phyloP scores from a whole-genome alignment of 2,888 invertebrate genomes.

The Nineta flava region DNA sequence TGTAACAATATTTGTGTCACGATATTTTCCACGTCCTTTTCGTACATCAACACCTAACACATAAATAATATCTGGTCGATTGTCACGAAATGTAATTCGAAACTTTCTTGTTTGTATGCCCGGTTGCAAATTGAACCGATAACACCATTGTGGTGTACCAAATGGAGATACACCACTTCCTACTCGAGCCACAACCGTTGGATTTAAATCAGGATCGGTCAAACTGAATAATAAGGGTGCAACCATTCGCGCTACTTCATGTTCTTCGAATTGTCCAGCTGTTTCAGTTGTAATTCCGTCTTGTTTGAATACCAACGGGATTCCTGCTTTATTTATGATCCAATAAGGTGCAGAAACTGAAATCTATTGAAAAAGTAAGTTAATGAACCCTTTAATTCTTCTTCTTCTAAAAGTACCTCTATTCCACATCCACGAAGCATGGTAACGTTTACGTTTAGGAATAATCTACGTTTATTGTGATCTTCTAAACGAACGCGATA shows the following conservation, averaged over 20 bases:
- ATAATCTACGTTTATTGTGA: constrained; percentile 49
- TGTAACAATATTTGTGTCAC: constrained; percentile 81
- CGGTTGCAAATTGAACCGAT: constrained; percentile 69
- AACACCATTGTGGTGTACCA: constrained; percentile 58
- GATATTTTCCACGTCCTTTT: constrained; percentile 75
- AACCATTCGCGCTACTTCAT: constrained; percentile 85
- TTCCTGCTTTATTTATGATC: constrained; percentile 90
- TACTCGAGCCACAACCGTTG: constrained; percentile 59
- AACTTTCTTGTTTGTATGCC: constrained; percentile 55
- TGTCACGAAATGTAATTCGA: constrained; percentile 39
- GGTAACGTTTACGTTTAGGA: constrained; percentile 51
- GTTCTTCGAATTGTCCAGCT: constrained; percentile 86
- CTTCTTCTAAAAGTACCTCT: constrained; percentile 27
- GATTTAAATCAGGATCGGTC: constrained; percentile 73
- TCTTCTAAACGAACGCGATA: constrained; percentile 55
- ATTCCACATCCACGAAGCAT: constrained; percentile 43
- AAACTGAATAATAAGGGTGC: constrained; percentile 88
- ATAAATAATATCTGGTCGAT: constrained; percentile 55
- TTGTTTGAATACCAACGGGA: constrained; percentile 90
- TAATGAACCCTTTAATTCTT: neutral
- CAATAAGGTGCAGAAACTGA: constrained; percentile 77
- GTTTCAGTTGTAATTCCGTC: constrained; percentile 62
- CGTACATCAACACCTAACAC: constrained; percentile 81
- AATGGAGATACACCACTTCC: constrained; percentile 47
- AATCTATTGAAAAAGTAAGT: constrained; percentile 30